Evolutionary conservation across 2,888 invertebrate genomes (phyloP).

Genomic region (Papilio protenor): DNA sequence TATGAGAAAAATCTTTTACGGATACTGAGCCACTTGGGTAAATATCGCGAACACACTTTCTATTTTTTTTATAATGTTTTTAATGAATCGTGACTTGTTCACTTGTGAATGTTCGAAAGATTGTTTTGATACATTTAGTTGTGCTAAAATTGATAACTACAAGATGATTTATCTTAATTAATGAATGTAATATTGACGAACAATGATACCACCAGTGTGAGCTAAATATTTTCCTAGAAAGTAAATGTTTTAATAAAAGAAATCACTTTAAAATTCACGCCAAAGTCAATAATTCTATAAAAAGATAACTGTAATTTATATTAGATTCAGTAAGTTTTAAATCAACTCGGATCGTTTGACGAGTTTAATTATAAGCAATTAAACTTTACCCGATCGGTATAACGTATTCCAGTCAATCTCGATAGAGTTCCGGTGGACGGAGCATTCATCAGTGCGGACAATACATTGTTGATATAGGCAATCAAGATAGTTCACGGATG

Average conservation of each 20-base stretch:
- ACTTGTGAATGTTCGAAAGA: no score
- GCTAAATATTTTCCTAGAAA: no score
- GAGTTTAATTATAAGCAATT: conserved; percentile 11
- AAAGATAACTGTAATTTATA: neutral
- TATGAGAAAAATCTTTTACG: conserved; percentile 14
- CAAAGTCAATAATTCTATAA: no score
- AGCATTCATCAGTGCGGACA: conserved; percentile 15
- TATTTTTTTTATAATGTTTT: neutral
- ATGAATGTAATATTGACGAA: no score
- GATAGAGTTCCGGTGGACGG: conserved; percentile 13
- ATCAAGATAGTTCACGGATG: conserved; percentile 14
- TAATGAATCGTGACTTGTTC: neutral
- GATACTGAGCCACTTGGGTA: neutral
- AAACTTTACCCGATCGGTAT: neutral
- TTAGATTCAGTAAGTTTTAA: neutral
- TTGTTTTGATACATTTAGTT: no score
- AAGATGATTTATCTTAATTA: no score
- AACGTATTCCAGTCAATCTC: conserved; percentile 9
- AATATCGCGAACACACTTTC: neutral
- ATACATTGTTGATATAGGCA: neutral
- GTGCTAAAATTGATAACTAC: no score
- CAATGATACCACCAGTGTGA: no score
- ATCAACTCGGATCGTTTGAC: neutral
- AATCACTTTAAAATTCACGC: no score
- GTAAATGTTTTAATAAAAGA: no score